A percentile compares a stretch with the other conserved stretches of the same genome.
Evolutionary conservation across 2,797 vertebrate genomes (phyloP).

Genomic region (Sarcoramphus papa): DNA sequence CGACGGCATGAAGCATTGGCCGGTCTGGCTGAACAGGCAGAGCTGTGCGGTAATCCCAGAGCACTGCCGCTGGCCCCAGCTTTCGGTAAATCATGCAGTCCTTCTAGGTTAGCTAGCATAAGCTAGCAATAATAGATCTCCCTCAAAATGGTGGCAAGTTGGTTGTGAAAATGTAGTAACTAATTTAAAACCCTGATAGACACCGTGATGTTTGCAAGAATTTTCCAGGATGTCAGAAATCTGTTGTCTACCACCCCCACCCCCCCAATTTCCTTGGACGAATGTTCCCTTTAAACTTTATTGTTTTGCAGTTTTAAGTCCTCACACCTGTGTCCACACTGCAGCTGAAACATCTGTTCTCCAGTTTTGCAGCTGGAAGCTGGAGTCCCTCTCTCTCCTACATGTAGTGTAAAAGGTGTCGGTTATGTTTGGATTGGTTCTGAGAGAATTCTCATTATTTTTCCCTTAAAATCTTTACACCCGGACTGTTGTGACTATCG

Average conservation of each 20-base stretch:
- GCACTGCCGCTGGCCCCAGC: not conserved
- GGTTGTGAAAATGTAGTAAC: not conserved
- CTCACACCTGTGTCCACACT: not conserved
- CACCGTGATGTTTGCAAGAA: not conserved
- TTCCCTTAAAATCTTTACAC: not conserved
- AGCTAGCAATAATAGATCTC: not conserved
- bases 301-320: not conserved
- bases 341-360: not conserved
- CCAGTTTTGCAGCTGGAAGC: not conserved
- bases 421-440: not conserved
- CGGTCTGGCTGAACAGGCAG: not conserved
- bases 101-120: not conserved
- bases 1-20: rapidly evolving
- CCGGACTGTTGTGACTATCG: not conserved
- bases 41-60: not conserved
- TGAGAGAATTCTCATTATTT: not conserved
- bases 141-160: not conserved
- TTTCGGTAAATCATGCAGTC: rapidly evolving
- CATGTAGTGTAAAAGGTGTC: not conserved
- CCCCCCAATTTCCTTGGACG: not conserved
- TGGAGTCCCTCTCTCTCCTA: not conserved
- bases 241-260: not conserved
- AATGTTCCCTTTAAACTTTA: not conserved
- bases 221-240: not conserved
- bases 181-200: not conserved